phyloP scores from a whole-genome alignment of 2,888 invertebrate species.

The Lithophane ornitopus region DNA sequence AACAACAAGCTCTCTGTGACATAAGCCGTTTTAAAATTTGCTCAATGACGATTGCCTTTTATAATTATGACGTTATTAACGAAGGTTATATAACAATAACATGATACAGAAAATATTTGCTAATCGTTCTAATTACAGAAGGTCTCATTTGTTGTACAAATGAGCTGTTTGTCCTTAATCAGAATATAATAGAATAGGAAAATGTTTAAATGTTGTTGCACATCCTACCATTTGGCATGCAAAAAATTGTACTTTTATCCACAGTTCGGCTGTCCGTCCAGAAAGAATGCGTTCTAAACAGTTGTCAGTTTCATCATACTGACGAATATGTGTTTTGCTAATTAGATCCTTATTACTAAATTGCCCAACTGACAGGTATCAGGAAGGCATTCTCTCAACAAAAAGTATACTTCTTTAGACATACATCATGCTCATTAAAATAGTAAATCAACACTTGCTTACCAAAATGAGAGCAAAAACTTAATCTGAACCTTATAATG shows the following conservation, averaged over 20 bases:
- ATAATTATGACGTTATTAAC: constrained; percentile 15
- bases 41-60: not conserved
- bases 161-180: constrained; percentile 4
- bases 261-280: too few relatives aligned
- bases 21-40: not conserved
- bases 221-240: too few relatives aligned
- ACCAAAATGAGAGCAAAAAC: constrained; percentile 59
- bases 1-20: too few relatives aligned
- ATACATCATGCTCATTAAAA: constrained; percentile 29
- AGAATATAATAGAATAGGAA: not conserved
- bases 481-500: constrained; percentile 61
- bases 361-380: too few relatives aligned
- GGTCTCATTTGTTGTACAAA: constrained; percentile 19
- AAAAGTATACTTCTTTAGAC: not conserved
- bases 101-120: constrained; percentile 23
- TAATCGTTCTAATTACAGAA: constrained; percentile 30
- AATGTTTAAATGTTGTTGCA: not conserved
- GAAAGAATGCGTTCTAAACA: too few relatives aligned
- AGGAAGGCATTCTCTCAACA: too few relatives aligned
- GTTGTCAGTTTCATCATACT: too few relatives aligned
- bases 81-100: constrained; percentile 38
- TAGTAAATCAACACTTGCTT: constrained; percentile 54
- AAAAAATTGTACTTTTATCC: too few relatives aligned
- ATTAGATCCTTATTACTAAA: too few relatives aligned
- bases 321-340: too few relatives aligned